Evolutionary conservation across 1,140 invertebrate species (phyloP).

Genomic region (Colletes latitarsis): DNA sequence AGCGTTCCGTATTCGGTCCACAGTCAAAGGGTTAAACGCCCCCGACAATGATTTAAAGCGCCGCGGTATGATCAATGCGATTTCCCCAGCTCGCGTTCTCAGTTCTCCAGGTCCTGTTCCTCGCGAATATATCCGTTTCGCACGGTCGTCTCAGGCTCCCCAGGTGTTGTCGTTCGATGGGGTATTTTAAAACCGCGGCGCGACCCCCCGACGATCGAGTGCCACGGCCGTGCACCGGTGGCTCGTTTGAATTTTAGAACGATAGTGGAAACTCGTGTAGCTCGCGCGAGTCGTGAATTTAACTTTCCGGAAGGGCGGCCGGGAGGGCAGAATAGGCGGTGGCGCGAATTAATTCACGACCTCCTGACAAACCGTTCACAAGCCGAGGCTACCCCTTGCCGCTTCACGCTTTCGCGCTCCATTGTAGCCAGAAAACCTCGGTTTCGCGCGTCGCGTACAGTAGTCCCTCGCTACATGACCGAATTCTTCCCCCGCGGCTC

Average conservation of each 20-base stretch:
- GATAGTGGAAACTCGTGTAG: slow-evolving; percentile 71
- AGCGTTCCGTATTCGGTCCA: too few relatives aligned
- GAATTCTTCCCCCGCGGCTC: too few relatives aligned
- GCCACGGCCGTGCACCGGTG: slow-evolving; percentile 42
- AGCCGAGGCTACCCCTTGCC: slow-evolving; percentile 1
- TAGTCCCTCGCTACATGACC: too few relatives aligned
- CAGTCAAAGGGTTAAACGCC: too few relatives aligned
- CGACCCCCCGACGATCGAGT: slow-evolving; percentile 57
- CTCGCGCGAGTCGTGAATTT: slow-evolving; percentile 63
- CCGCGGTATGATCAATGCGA: too few relatives aligned
- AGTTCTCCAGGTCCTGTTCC: background rate
- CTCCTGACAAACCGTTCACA: slow-evolving; percentile 62
- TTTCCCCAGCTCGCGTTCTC: too few relatives aligned
- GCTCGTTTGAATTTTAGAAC: slow-evolving; percentile 70
- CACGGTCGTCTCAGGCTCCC: background rate
- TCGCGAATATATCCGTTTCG: background rate
- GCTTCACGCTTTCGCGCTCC: background rate
- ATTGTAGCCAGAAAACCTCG: too few relatives aligned
- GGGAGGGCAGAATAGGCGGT: slow-evolving; percentile 21
- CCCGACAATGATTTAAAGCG: too few relatives aligned
- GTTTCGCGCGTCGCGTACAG: background rate
- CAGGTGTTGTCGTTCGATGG: slow-evolving; percentile 12
- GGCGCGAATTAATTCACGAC: slow-evolving; percentile 67
- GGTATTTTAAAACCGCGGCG: slow-evolving; percentile 62
- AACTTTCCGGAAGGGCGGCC: slow-evolving; percentile 54